Evolutionary conservation across 1,140 invertebrate genomes (phyloP), one percentile per base, ranked within the genome.

Genomic region (Melanaphis sacchari): DNA sequence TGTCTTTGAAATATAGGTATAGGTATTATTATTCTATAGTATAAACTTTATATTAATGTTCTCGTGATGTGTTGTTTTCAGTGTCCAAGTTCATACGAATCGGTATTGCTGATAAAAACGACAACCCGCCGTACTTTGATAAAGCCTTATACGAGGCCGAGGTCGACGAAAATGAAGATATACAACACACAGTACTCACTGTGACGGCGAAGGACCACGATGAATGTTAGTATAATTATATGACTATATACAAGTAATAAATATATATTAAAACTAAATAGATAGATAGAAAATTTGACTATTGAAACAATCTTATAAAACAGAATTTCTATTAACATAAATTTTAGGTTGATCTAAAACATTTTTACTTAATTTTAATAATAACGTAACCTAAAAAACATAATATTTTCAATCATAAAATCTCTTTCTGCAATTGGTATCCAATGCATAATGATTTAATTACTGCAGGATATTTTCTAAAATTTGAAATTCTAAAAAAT

Each of bases 191-290:
- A 36, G 98, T 99, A 26, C 97, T 99, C 95, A 99, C 98, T 82
- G 98, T 99, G 95, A 99, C 98, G 95, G 99, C 99, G 96, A 99
- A 99, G 96, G 98, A 99, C 97, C 97, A 98, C 96, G 99, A 99
- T 96, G 98, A 99, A 96, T 99, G 98, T 99, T 96, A 98, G 98
- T 98, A 46, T 43, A 43, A 43, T 49, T 18, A 49, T 49, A 21
- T 15, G 4, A 49, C 24, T 66, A 31, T 66, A 66, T 31, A n/a
- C 4, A 4, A 11, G 15, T 66, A 66, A 66, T 66, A 66, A 31
- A 1, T 54, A 54, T 54, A 26, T 26, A 15, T 66, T 24, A 4
- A 4, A 31, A 3, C 9, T 66, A 11, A 66, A 9, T 66, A 31
- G 11, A 11, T 8, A 11, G 21, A n/a, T 9, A 66, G 15, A 3